These are phyloP conservation scores for Eupithecia subfuscata DNA, from an alignment of 2,888 invertebrate genomes.

Conservation along the genomic window DNA sequence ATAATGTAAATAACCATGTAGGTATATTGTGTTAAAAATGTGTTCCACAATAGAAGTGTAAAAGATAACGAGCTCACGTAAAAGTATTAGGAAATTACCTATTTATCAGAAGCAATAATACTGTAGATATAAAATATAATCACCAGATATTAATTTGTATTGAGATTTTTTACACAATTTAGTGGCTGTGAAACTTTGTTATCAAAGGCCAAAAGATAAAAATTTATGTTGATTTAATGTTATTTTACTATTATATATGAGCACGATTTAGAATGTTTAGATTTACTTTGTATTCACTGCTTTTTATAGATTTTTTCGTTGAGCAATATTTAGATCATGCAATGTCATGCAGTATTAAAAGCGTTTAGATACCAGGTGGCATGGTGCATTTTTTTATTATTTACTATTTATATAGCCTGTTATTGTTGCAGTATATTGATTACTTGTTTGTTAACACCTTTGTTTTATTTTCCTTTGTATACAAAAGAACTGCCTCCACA, in stretches of 20 bases:
- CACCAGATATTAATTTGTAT: not conserved
- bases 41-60: not conserved
- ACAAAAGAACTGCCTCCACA: no score
- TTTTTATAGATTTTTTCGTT: not conserved
- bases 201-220: not conserved
- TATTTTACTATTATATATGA: not conserved
- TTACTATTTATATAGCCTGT: not conserved
- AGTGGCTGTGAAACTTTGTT: not conserved
- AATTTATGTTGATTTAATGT: not conserved
- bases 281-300: conserved; percentile 2
- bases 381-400: conserved; percentile 46
- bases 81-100: not conserved
- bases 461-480: not conserved
- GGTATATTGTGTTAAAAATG: not conserved
- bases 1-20: not conserved
- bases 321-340: conserved; percentile 18
- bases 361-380: conserved; percentile 50
- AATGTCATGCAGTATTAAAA: conserved; percentile 54
- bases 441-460: not conserved
- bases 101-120: not conserved
- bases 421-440: conserved; percentile 4
- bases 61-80: not conserved
- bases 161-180: not conserved
- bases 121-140: not conserved
- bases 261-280: not conserved